Conservation (phyloP, 2,888 invertebrate species). For the Sclerodermus sp. region DNA sequence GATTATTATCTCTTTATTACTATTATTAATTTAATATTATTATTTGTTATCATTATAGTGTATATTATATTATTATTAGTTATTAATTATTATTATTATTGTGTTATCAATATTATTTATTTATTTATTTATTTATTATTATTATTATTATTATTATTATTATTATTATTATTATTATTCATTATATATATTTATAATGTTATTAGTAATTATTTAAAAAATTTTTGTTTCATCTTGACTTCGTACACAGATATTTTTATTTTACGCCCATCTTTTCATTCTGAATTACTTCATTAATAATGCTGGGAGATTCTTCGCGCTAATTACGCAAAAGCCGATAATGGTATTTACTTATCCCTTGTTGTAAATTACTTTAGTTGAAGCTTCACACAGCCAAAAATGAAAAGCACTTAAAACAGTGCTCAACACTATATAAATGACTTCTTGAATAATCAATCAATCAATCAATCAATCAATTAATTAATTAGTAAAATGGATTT, state of each 20-base stretch:
- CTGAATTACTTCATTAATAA: constrained; percentile 9
- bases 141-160: constrained; percentile 7
- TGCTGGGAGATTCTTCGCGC: neutral
- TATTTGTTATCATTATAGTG: constrained; percentile 7
- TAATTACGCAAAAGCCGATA: constrained; percentile 28
- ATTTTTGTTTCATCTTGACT: constrained; percentile 1
- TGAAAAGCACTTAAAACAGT: constrained; percentile 71
- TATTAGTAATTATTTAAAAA: neutral
- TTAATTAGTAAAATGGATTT: constrained; percentile 44
- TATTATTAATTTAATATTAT: constrained; percentile 11
- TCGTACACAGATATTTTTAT: neutral
- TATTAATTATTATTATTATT: constrained; percentile 3
- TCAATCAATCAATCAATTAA: constrained; percentile 38
- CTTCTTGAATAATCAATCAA: constrained; percentile 57
- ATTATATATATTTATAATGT: constrained; percentile 11
- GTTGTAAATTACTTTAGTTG: constrained; percentile 48
- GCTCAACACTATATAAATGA: constrained; percentile 63
- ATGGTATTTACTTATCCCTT: constrained; percentile 28
- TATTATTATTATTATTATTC: neutral
- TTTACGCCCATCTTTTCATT: constrained; percentile 6
- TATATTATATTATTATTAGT: constrained; percentile 23
- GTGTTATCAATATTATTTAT: constrained; percentile 24
- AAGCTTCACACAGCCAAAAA: constrained; percentile 69
- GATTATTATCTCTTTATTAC: constrained; percentile 16
- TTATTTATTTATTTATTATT: constrained; percentile 23